phyloP scores from a whole-genome alignment of 2,888 invertebrate species.

The Drosophila macrospina region DNA sequence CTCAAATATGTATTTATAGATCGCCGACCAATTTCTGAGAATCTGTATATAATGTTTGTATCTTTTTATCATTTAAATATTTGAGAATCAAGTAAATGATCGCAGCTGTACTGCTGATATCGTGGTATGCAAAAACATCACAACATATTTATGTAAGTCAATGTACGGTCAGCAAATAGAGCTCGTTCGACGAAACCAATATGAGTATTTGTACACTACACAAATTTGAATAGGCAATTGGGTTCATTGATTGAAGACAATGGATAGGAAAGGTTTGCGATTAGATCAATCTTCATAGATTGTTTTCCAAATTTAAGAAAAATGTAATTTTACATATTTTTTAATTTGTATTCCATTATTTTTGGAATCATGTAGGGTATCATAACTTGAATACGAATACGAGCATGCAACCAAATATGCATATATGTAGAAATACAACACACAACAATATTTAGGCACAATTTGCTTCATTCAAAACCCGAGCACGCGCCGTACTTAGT shows the following conservation, averaged over 20 bases:
- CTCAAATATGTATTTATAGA: conserved; percentile 49
- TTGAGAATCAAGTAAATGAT: conserved; percentile 41
- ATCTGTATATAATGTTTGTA: conserved; percentile 13
- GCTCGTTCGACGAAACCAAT: conserved; percentile 14
- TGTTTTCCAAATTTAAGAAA: not conserved
- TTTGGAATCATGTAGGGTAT: conserved; percentile 15
- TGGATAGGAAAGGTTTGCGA: conserved; percentile 2
- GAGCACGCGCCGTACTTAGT: conserved; percentile 73
- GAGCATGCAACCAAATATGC: not conserved
- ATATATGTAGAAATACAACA: conserved; percentile 16
- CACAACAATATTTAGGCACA: conserved; percentile 45
- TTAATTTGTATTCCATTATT: not conserved
- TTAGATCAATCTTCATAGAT: not conserved
- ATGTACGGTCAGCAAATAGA: conserved; percentile 44
- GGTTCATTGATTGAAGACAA: not conserved
- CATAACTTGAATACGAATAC: not conserved
- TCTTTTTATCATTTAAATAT: conserved; percentile 52
- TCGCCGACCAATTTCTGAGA: conserved; percentile 59
- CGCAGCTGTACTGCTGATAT: conserved; percentile 47
- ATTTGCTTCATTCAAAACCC: conserved; percentile 66
- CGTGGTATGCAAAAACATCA: conserved; percentile 52
- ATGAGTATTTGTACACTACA: conserved; percentile 40
- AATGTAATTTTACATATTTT: not conserved
- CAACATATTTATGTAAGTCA: conserved; percentile 46
- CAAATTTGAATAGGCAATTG: conserved; percentile 20